A percentile compares a stretch with the other conserved stretches of the same genome.
Conservation (phyloP, 2,113 vertebrate species). For the Neolamprologus falcicula region DNA sequence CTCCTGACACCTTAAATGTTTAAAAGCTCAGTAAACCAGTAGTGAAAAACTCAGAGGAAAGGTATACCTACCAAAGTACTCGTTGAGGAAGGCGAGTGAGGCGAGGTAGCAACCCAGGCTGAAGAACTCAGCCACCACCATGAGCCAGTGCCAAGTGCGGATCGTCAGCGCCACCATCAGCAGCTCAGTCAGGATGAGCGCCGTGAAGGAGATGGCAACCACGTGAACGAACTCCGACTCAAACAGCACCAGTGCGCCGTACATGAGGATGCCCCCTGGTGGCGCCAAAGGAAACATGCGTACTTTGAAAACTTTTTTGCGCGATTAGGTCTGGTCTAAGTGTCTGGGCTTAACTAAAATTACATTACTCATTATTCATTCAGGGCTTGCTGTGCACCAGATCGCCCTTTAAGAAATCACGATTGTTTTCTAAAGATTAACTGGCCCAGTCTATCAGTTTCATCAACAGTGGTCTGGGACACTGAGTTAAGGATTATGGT, state of each 20-base stretch:
- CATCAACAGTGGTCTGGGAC: background rate
- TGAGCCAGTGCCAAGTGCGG: slow-evolving; percentile 96
- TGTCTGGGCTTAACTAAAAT: background rate
- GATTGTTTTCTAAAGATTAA: background rate
- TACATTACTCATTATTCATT: background rate
- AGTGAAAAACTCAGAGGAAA: too few relatives aligned
- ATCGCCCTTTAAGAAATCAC: background rate
- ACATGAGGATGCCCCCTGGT: slow-evolving; percentile 95
- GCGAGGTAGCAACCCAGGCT: slow-evolving; percentile 93
- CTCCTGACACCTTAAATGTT: background rate
- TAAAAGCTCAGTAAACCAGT: background rate
- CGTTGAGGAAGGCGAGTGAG: slow-evolving; percentile 94
- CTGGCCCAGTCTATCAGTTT: background rate
- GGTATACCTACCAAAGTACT: slow-evolving; percentile 86
- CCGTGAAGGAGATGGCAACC: slow-evolving; percentile 97
- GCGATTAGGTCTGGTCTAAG: fast-evolving
- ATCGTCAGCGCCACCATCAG: slow-evolving; percentile 96
- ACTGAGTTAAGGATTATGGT: background rate
- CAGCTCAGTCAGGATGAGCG: slow-evolving; percentile 91
- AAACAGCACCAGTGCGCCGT: slow-evolving; percentile 88
- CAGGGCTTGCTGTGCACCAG: background rate
- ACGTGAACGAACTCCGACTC: slow-evolving; percentile 97
- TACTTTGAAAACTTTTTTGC: background rate
- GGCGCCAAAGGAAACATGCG: background rate
- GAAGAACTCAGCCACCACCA: slow-evolving; percentile 91